A percentile compares a stretch with the other conserved stretches of the same genome.
Conservation (phyloP, 1,140 invertebrate species). For the Hermatobates lingyangjiaoensis region DNA sequence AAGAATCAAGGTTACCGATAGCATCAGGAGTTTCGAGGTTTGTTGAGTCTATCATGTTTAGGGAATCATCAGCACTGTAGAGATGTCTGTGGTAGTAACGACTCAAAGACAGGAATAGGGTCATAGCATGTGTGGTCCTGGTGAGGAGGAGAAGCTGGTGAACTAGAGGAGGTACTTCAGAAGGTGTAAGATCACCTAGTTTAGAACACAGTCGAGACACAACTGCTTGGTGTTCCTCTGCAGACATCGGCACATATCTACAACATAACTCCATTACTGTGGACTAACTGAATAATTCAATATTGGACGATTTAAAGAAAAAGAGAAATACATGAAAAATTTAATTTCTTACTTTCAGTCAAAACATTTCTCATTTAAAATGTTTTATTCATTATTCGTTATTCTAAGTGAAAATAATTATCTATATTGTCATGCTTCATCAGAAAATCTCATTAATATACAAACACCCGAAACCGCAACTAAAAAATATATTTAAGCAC, state of each 20-base stretch:
- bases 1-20: no score
- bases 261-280: not conserved
- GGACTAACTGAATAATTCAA: not conserved
- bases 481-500: no score
- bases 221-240: conserved; percentile 24
- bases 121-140: conserved; percentile 20
- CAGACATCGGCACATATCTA: conserved; percentile 25
- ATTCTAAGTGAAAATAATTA: no score
- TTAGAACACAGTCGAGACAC: conserved; percentile 24
- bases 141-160: conserved; percentile 27
- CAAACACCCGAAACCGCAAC: no score
- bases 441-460: no score
- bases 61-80: conserved; percentile 13
- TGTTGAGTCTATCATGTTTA: conserved; percentile 10
- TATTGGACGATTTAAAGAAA: not conserved
- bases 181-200: conserved; percentile 19
- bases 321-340: conserved; percentile 2
- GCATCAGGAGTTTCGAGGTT: conserved; percentile 19
- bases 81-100: conserved; percentile 26
- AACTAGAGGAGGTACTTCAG: conserved; percentile 29
- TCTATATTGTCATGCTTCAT: no score
- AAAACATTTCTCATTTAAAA: no score
- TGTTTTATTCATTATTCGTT: no score
- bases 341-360: not conserved
- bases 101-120: conserved; percentile 24